Base-by-base conservation (phyloP, 1,140 invertebrate genomes). In the Aphelenchoides besseyi region DNA sequence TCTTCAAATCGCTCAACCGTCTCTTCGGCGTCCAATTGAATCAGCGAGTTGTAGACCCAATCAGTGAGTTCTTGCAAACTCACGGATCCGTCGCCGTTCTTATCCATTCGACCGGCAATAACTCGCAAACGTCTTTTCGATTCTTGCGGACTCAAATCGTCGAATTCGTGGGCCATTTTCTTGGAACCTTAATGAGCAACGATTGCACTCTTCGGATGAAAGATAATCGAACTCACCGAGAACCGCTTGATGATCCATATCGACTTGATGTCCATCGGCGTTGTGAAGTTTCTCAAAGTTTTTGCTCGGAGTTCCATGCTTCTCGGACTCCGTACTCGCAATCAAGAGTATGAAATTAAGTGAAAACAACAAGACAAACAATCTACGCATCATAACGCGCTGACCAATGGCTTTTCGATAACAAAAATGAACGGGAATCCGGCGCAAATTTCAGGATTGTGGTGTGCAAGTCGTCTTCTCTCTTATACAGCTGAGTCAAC, bases 131-230 rank as follows among this genome's bases (percentile, higher is more conserved):
- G 87, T 80, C 88, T 87, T 83, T 92, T 93, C 0, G 94, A 90
- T 87, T 97, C 94, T 80, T 92, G 90, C 2, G 91, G 90, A 30
- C 90, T 88, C 18, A 98, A 86, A 76, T 91, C 89, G 82, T 96
- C 92, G 87, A 91, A 97, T 86, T 97, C 93, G 85, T 96, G 92
- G 0, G 92, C 93, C 84, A 91, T 90, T 84, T 94, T 92, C 64
- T 91, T 89, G 81, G 93, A 96, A 23, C 94, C 94, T 59, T 5
- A 59, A 59, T 8, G 23, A 59, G 12, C 5, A 8, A 59, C 5
- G 5, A 8, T 8, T 18, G n/a, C n/a, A n/a, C n/a, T n/a, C n/a
- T n/a, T n/a, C n/a, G n/a, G 55, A 59, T 5, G 18, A 23, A 18
- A 59, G 18, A 29, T 8, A 59, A 59, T 5, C 55, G 5, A 5